Percentiles rank a stretch among this genome's conserved stretches.
Evolutionary conservation across 2,797 vertebrate species (phyloP).

Genomic region (Steatocranus sp.): DNA sequence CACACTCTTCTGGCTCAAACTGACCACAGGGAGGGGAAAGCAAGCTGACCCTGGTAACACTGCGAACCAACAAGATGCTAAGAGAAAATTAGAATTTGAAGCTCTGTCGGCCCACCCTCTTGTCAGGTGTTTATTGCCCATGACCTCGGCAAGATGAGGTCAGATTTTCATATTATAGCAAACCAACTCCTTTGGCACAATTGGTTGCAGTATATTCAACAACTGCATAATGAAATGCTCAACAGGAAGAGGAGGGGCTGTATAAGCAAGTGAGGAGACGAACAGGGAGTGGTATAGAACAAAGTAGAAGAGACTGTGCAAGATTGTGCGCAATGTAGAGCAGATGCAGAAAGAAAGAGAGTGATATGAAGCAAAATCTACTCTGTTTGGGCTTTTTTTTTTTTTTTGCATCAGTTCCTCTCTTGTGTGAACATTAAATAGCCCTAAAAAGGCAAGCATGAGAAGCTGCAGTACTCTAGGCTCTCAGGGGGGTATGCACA

Average conservation of each 20-base stretch:
- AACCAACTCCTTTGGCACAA: slow-evolving; percentile 71
- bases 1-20: slow-evolving; percentile 1
- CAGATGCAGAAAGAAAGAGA: slow-evolving; percentile 51
- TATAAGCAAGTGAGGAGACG: slow-evolving; percentile 21
- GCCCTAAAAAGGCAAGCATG: slow-evolving; percentile 23
- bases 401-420: slow-evolving; percentile 51
- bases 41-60: slow-evolving; percentile 63
- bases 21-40: slow-evolving; percentile 63
- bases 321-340: slow-evolving; percentile 41
- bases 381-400: slow-evolving; percentile 52
- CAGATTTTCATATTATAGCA: slow-evolving; percentile 79
- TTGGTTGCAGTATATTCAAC: slow-evolving; percentile 73
- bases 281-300: slow-evolving; percentile 21
- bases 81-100: slow-evolving; percentile 77
- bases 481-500: slow-evolving; percentile 30
- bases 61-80: slow-evolving; percentile 56
- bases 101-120: slow-evolving; percentile 58
- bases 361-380: slow-evolving; percentile 56
- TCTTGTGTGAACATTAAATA: slow-evolving; percentile 28
- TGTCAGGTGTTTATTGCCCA: slow-evolving; percentile 80
- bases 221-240: slow-evolving; percentile 69
- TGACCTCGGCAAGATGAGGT: slow-evolving; percentile 77
- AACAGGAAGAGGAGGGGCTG: slow-evolving; percentile 15
- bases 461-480: slow-evolving; percentile 1
- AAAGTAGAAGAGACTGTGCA: slow-evolving; percentile 39